Percentiles rank a stretch among this genome's conserved stretches.
Conservation (phyloP, 2,113 vertebrate genomes). For the Euleptes europaea region DNA sequence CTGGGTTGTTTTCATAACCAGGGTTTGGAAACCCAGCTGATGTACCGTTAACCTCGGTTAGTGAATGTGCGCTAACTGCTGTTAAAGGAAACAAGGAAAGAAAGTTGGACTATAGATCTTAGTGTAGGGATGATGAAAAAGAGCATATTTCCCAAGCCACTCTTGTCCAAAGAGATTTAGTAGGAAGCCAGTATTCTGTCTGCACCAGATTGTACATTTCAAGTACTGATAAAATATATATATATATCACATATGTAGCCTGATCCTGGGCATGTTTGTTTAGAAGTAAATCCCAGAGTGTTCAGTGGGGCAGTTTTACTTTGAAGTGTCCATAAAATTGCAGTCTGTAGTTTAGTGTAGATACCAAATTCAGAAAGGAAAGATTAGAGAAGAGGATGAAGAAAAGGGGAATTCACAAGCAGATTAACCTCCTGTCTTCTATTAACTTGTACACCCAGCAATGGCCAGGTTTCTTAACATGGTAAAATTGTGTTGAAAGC, state of each 20-base stretch:
- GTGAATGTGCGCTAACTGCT: neutral
- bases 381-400: neutral
- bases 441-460: neutral
- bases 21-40: neutral
- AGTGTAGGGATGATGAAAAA: neutral
- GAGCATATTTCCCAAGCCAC: too few relatives aligned
- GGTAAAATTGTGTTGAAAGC: neutral
- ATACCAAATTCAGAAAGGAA: neutral
- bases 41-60: neutral
- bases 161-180: neutral
- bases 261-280: neutral
- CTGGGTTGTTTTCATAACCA: neutral
- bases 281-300: neutral
- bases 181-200: neutral
- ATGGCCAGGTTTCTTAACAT: constrained; percentile 20
- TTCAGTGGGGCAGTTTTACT: too few relatives aligned
- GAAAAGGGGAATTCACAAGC: neutral
- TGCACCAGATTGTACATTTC: neutral
- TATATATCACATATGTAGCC: neutral
- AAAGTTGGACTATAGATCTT: too few relatives aligned
- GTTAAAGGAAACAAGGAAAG: neutral
- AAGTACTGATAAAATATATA: neutral
- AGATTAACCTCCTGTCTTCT: neutral
- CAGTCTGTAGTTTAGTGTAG: neutral
- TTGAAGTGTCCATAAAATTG: neutral